Evolutionary conservation across 1,140 invertebrate genomes (phyloP).

Genomic region (Pogonomyrmex californicus): DNA sequence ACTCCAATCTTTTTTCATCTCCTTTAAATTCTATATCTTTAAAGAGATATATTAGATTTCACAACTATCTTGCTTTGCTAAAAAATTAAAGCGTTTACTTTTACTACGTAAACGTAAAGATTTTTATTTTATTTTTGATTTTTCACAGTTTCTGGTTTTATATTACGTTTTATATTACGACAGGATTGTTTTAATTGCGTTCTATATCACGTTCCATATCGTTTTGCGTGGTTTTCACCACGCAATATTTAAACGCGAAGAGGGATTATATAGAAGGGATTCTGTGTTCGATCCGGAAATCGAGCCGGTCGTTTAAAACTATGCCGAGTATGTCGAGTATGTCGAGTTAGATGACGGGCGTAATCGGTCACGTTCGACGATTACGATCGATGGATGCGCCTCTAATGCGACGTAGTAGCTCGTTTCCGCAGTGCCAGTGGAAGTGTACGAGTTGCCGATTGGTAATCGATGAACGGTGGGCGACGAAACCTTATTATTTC

Average conservation of each 20-base stretch:
- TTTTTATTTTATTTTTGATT: too few species aligned
- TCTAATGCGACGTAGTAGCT: constrained; percentile 41
- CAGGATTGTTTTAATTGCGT: too few species aligned
- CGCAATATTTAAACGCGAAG: background rate
- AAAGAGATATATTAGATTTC: background rate
- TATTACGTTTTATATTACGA: too few species aligned
- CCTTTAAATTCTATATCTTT: background rate
- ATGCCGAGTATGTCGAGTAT: background rate
- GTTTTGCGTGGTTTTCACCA: too few species aligned
- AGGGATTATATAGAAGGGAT: background rate
- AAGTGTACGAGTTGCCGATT: background rate
- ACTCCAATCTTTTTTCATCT: background rate
- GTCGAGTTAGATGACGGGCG: background rate
- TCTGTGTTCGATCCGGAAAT: background rate
- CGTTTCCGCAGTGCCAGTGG: constrained; percentile 10
- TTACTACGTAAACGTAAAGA: too few species aligned
- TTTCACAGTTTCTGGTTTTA: too few species aligned
- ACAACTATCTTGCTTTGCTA: too few species aligned
- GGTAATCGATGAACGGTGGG: constrained; percentile 30
- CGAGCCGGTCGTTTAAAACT: background rate
- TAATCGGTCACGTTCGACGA: constrained; percentile 33
- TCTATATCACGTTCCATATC: too few species aligned
- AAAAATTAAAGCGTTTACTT: too few species aligned
- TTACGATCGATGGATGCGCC: constrained; percentile 17
- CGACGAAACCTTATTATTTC: constrained; percentile 55